A percentile compares a stretch with the other conserved stretches of the same genome.
Evolutionary conservation across 2,888 invertebrate genomes (phyloP).

Genomic region (Mesorhabditis sp.): DNA sequence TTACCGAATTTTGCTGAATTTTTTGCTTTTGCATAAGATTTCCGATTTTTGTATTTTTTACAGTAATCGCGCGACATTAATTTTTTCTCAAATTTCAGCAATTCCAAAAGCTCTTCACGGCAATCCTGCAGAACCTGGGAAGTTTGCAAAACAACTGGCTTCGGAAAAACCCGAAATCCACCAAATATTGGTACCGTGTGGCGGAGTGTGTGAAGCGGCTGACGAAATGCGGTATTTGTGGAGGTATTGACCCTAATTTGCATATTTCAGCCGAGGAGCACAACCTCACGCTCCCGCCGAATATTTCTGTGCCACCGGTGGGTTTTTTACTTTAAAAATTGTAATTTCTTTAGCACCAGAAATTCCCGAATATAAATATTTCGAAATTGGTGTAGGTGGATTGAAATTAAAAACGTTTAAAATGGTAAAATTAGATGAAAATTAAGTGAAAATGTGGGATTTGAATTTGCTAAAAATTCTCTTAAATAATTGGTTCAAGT

Average conservation of each 20-base stretch:
- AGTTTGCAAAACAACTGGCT: slow-evolving; percentile 58
- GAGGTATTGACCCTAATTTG: no score
- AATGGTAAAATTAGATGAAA: no score
- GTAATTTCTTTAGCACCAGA: no score
- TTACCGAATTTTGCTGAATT: no score
- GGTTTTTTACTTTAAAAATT: not conserved
- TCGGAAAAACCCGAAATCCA: slow-evolving; percentile 21
- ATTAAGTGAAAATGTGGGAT: no score
- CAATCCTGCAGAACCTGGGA: slow-evolving; percentile 43
- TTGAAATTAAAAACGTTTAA: no score
- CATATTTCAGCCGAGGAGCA: slow-evolving; percentile 48
- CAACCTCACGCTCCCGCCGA: slow-evolving; percentile 43
- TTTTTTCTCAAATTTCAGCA: slow-evolving; percentile 30
- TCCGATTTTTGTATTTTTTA: no score
- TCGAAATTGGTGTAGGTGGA: no score
- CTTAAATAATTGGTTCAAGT: no score
- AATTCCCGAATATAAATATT: no score
- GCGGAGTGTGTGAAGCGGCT: slow-evolving; percentile 52
- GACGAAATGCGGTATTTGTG: slow-evolving; percentile 33
- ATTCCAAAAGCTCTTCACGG: slow-evolving; percentile 49
- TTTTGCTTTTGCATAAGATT: no score
- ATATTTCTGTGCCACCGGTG: slow-evolving; percentile 30
- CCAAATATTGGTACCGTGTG: slow-evolving; percentile 54
- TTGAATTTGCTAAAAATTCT: no score
- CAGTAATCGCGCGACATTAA: not conserved